Evolutionary conservation across 1,140 invertebrate genomes (phyloP), one percentile per base, ranked within the genome.

Genomic region (Coboldia fuscipes): DNA sequence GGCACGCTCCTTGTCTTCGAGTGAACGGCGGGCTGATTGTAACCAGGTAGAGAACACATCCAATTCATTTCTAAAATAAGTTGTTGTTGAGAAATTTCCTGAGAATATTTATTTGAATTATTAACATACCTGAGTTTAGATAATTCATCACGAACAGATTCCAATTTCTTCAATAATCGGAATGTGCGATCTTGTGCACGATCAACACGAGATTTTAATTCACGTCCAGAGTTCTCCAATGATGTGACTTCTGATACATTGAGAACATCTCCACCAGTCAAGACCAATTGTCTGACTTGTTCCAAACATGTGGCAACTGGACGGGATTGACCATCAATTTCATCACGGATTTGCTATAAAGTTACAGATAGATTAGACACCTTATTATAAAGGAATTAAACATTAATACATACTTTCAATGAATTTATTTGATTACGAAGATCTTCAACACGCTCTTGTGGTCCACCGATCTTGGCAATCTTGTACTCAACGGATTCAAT

Each of bases 251-350:
- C 85, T 44, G 89, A 85, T 33, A 76, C 74, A 9, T 84, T 86
- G 1, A 94, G 60, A 13, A 89, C 81, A 44, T 92, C 86, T 31
- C 79, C 72, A 4, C 84, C 85, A 27, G 83, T 85, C 3, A 89
- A 67, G 2, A 89, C 75, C 7, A 97, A 67, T 48, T 92, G 84
- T 33, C 85, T 72, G 3, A 89, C 78, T 65, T 93, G 85, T 55
- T 94, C 89, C 31, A 88, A 62, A 41, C 84, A 84, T 13, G 81
- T 75, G 23, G 77, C 71, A 3, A 94, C 76, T 22, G 81, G 74
- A 21, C 85, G 72, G 43, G 74, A 72, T 54, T 93, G 83, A 28
- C 74, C 70, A 44, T 88, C 79, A 14, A 96, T 63, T 50, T 94
- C 88, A 49, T 90, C 84, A 52, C 85, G 85, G 37, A 94, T 72